Evolutionary conservation across 2,888 invertebrate species (phyloP).

Genomic region (Pilophorus perplexus): DNA sequence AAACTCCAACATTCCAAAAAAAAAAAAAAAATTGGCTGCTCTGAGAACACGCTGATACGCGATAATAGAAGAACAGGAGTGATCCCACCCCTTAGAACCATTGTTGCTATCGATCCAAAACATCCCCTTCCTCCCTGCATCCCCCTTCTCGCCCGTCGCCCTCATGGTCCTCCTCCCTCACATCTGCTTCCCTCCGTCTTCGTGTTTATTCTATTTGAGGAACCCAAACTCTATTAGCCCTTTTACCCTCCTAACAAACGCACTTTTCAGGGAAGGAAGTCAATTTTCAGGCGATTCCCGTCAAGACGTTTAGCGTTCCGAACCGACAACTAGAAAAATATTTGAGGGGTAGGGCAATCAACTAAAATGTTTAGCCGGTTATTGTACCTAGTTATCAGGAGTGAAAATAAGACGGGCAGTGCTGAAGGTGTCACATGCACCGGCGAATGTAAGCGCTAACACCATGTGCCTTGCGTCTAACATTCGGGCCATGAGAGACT

Average conservation of each 20-base stretch:
- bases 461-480: too few relatives aligned
- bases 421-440: too few relatives aligned
- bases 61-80: conserved; percentile 30
- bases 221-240: conserved; percentile 22
- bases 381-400: too few relatives aligned
- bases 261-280: conserved; percentile 7
- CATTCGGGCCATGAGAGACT: too few relatives aligned
- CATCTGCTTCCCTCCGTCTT: conserved; percentile 18
- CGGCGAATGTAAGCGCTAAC: too few relatives aligned
- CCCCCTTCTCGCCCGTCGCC: not conserved
- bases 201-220: conserved; percentile 29
- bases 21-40: conserved; percentile 16
- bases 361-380: too few relatives aligned
- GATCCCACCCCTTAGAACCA: conserved; percentile 25
- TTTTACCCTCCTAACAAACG: conserved; percentile 21
- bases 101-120: conserved; percentile 40
- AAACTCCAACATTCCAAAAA: too few relatives aligned
- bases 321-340: too few relatives aligned
- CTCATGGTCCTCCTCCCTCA: not conserved
- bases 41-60: conserved; percentile 16
- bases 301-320: too few relatives aligned
- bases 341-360: too few relatives aligned
- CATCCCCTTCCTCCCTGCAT: conserved; percentile 22
- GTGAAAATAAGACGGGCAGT: too few relatives aligned
- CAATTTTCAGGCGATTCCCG: too few relatives aligned